Base-by-base conservation (phyloP, 2,113 vertebrate genomes). In the Atlantisia rogersi region DNA sequence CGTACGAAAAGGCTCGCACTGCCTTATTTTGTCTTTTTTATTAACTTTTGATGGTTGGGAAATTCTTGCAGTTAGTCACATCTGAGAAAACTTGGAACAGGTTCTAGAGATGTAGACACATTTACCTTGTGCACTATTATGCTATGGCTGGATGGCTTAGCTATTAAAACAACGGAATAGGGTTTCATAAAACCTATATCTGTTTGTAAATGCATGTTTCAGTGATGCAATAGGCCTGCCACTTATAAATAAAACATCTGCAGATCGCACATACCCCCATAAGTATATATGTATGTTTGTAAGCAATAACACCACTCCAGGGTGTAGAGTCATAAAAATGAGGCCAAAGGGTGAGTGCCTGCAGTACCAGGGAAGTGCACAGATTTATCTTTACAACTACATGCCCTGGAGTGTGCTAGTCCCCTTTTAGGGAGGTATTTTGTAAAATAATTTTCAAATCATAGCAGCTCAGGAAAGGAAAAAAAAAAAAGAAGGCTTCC, bases 71-170 rank as follows among this genome's bases (percentile, higher is more conserved):
- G 96, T 98, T 98, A 97, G 97, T 98, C 96, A 97, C 97, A 97
- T 96, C 86, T 97, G 96, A 98, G 97, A 94, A 97, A 97, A 97
- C 97, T 97, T 97, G 97, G 95, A 98, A 86, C 97, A 97, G 97
- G 95, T 98, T 97, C 97, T 94, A 94, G 96, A 98, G 92, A 75
- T 35, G 93, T 92, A 96, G 96, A 46, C 95, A 85, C 96, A 86
- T 97, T 98, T 96, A 95, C 97, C 97, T 97, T 59, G 86, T 90
- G 86, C 94, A 40, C 96, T 75, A 71, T 95, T 97, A 93, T 90
- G 97, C 96, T 73, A 95, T 95, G 98, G 97, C 97, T 98, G 97
- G 96, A 53, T 97, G 94, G 92, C 96, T 97, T 78, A 67, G 97
- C 97, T 92, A 91, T 97, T 96, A 97, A 97, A 97, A 98, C 97